These are phyloP conservation scores for Drosophila barbarae DNA, from an alignment of 2,888 invertebrate species.

Conservation along the genomic window DNA sequence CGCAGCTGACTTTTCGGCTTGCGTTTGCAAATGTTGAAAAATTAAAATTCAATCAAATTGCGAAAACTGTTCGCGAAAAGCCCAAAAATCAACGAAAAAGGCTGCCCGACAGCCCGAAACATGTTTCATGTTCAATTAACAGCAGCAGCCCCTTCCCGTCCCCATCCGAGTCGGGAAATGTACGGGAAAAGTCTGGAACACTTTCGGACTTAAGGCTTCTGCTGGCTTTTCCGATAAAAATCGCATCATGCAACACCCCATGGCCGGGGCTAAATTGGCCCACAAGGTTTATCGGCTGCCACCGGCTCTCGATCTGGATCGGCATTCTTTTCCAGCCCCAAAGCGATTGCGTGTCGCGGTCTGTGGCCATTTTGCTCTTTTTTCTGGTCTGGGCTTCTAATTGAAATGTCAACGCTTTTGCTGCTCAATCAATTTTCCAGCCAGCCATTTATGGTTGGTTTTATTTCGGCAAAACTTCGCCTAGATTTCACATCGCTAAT, in stretches of 20 bases:
- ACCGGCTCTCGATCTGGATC: slow-evolving; percentile 43
- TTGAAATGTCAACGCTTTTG: slow-evolving; percentile 70
- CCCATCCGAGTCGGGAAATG: slow-evolving; percentile 7
- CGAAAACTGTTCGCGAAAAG: slow-evolving; percentile 58
- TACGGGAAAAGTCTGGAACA: slow-evolving; percentile 31
- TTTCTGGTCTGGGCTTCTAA: slow-evolving; percentile 56
- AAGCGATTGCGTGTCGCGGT: slow-evolving; percentile 35
- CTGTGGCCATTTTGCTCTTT: slow-evolving; percentile 12
- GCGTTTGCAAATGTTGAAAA: slow-evolving; percentile 66
- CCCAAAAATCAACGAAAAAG: slow-evolving; percentile 29
- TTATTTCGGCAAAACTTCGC: slow-evolving; percentile 47
- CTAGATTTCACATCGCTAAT: slow-evolving; percentile 49
- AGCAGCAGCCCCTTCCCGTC: slow-evolving; percentile 32
- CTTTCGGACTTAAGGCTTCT: slow-evolving; percentile 24
- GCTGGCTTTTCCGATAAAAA: slow-evolving; percentile 46
- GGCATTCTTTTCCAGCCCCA: slow-evolving; percentile 47
- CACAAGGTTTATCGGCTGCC: slow-evolving; percentile 55
- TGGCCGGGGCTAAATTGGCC: slow-evolving; percentile 53
- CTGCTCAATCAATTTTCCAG: slow-evolving; percentile 67
- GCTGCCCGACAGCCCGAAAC: slow-evolving; percentile 52
- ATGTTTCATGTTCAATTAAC: slow-evolving; percentile 73
- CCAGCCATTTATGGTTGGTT: slow-evolving; percentile 41
- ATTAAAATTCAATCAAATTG: slow-evolving; percentile 75
- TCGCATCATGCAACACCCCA: slow-evolving; percentile 54
- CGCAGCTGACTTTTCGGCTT: slow-evolving; percentile 63